Conservation (phyloP, 1,140 invertebrate species). For the Goniozus legneri region DNA sequence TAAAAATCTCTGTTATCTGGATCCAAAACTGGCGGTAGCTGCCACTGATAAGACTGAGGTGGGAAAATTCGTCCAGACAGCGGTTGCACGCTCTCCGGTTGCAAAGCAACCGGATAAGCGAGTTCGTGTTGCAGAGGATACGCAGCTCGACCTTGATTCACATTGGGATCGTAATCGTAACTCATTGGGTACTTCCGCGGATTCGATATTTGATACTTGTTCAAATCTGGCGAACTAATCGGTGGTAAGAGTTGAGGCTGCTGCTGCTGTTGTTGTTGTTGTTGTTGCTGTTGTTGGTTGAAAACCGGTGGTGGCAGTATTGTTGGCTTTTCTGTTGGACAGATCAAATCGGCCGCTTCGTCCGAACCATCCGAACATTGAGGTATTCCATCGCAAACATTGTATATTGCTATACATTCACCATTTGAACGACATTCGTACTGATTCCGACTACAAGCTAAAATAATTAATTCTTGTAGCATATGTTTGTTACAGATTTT, state of each 20-base stretch:
- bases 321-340: slow-evolving; percentile 58
- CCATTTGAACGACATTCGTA: slow-evolving; percentile 80
- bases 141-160: no score
- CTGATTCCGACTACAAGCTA: slow-evolving; percentile 74
- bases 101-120: slow-evolving; percentile 33
- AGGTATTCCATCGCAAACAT: slow-evolving; percentile 91
- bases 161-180: no score
- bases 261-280: not conserved
- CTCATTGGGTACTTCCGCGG: slow-evolving; percentile 29
- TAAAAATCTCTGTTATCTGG: slow-evolving; percentile 36
- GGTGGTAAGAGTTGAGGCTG: slow-evolving; percentile 15
- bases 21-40: slow-evolving; percentile 41
- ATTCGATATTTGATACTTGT: slow-evolving; percentile 41
- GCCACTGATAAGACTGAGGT: slow-evolving; percentile 30
- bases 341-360: slow-evolving; percentile 77
- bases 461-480: no score
- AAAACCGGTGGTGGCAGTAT: slow-evolving; percentile 24
- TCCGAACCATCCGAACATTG: slow-evolving; percentile 91
- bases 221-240: slow-evolving; percentile 15
- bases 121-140: slow-evolving; percentile 33
- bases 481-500: no score
- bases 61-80: no score
- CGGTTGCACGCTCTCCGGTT: slow-evolving; percentile 25
- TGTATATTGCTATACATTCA: slow-evolving; percentile 94
- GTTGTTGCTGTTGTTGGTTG: slow-evolving; percentile 25